Base-by-base conservation (phyloP, 1,140 invertebrate genomes). In the Drosophila arizonae region DNA sequence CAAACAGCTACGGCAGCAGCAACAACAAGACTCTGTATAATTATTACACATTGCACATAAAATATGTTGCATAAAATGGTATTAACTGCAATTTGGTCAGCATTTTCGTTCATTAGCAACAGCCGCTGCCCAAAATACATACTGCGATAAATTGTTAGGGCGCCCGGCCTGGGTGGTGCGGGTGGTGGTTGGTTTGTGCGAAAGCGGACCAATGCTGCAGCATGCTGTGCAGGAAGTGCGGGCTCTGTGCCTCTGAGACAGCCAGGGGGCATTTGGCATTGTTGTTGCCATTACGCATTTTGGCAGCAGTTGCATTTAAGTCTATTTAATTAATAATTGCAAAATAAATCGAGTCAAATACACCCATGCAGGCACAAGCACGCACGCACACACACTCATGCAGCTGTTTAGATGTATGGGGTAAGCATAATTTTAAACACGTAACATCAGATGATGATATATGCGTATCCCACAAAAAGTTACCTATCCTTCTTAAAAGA, bases 261-360 rank as follows among this genome's bases (percentile, higher is more conserved):
- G 43, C 43, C 13, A 15, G 13, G 48, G 21, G 13, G 21, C 9
- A 46, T 11, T 11, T 13, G 43, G 78, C 64, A 63, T 58, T 64
- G 51, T 65, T 54, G 33, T 43, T 52, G 33, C 54, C 73, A 62
- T 46, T 68, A 52, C 43, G 57, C 50, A 57, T 71, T 41, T 68
- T 69, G 74, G 79, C 79, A 77, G 45, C 57, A 70, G 65, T 64
- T 78, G 81, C 70, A 68, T 84, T 85, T 85, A 78, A 76, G 70
- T 79, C 52, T 62, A 78, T 76, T 84, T 68, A 85, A 80, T 84
- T 80, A 84, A 84, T 84, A 77, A 84, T 70, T 58, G 46, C 70
- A 55, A 63, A 80, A 77, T 65, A 76, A 75, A 62, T 71, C 64
- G 60, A 76, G 43, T 62, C 79, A 65, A 70, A 75, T 71, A 61